A percentile compares a stretch with the other conserved stretches of the same genome.
Evolutionary conservation across 2,888 invertebrate genomes (phyloP).

Genomic region (Apodemia zela): DNA sequence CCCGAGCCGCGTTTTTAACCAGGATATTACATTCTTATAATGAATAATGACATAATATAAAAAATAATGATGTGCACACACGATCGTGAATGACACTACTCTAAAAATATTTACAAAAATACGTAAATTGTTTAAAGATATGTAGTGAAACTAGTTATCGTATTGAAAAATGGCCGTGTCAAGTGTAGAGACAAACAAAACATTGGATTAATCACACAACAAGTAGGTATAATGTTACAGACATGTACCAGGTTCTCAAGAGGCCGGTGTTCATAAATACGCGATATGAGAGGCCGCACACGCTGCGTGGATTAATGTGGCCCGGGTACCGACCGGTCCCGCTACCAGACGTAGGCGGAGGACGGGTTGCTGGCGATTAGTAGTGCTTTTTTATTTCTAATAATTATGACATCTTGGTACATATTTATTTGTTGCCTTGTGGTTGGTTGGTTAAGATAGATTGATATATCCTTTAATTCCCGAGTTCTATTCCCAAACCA

Average conservation of each 20-base stretch:
- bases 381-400: conserved; percentile 24
- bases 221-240: conserved; percentile 60
- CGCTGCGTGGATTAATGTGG: conserved; percentile 65
- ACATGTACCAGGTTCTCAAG: conserved; percentile 58
- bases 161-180: conserved; percentile 38
- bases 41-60: neutral
- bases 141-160: conserved; percentile 26
- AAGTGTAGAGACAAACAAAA: conserved; percentile 42
- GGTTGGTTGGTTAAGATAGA: too few species aligned
- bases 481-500: too few species aligned
- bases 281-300: conserved; percentile 70
- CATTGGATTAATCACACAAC: conserved; percentile 55
- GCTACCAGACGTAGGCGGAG: conserved; percentile 57
- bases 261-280: conserved; percentile 70
- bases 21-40: neutral
- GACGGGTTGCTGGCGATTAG: conserved; percentile 44
- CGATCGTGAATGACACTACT: neutral
- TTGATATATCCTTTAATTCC: too few species aligned
- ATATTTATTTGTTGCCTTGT: neutral
- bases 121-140: conserved; percentile 7
- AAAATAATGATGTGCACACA: neutral
- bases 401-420: conserved; percentile 19
- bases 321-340: conserved; percentile 49
- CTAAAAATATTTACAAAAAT: neutral
- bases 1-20: neutral